Base-by-base conservation (phyloP, 2,888 invertebrate species). In the Harpalus rubripes region DNA sequence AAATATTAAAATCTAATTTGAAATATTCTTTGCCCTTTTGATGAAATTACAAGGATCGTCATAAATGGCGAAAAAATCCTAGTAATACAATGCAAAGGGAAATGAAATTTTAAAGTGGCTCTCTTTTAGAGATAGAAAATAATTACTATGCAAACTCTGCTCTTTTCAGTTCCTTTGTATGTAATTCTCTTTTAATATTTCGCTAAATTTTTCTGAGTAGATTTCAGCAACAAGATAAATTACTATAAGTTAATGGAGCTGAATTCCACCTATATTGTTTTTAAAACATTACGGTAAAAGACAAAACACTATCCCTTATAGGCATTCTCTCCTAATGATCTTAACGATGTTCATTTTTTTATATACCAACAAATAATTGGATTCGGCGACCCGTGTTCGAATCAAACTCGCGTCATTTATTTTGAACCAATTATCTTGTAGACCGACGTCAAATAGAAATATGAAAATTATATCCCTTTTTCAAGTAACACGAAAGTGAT, bases 1-100 rank as follows among this genome's bases (percentile, higher is more conserved):
- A 26, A 63, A 63, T 63, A 63, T 63, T 63, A 63, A 63, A 63
- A 63, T 63, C 22, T 63, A 63, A 63, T 63, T 63, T 63, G 18
- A 63, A 63, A 63, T 12, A 63, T 63, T 63, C 63, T 63, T 63
- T 63, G 26, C 12, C 26, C 22, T 63, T 26, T 22, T 26, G 63
- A 63, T 63, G 7, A 26, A 63, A 63, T 63, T 63, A 63, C 12
- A 63, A 63, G 18, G 22, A 63, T 52, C 44, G 0, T 12, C 12
- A 5, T 52, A 52, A 52, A 52, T 52, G 44, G 12, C 44, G 44
- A 12, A 52, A 52, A 52, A 52, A 52, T 52, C 44, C 1, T 52
- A 52, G 44, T 52, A 52, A 52, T 52, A 52, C 44, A 52, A 52
- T 52, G 44, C 44, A 12, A 52, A 52, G 6, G 44, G 44, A 52